Percentiles rank a stretch among this genome's conserved stretches.
phyloP scores from a whole-genome alignment of 1,140 invertebrate genomes.

The Cotesia typhae region DNA sequence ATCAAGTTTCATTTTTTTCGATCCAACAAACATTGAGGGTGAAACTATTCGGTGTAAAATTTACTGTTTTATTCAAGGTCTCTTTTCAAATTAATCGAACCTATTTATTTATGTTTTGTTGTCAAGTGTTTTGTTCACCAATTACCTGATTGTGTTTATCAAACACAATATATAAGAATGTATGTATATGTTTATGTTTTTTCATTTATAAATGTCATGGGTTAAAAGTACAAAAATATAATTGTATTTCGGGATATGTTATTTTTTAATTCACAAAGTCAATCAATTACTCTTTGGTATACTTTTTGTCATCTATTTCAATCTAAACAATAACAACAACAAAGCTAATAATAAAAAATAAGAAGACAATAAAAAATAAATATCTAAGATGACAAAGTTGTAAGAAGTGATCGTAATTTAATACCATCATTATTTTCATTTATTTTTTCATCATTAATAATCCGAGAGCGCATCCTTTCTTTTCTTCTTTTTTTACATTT shows the following conservation, averaged over 20 bases:
- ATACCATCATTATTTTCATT: slow-evolving; percentile 25
- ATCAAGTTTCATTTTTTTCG: background rate
- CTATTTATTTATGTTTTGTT: too few species aligned
- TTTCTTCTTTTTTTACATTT: slow-evolving; percentile 31
- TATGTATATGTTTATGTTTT: too few species aligned
- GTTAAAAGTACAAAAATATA: slow-evolving; percentile 58
- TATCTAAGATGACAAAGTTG: slow-evolving; percentile 36
- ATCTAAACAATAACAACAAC: background rate
- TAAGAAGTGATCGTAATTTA: slow-evolving; percentile 51
- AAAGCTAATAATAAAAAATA: background rate
- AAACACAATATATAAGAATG: too few species aligned
- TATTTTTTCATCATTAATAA: slow-evolving; percentile 6
- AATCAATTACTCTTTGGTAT: too few species aligned
- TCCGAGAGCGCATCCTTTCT: slow-evolving; percentile 16
- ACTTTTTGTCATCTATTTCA: background rate
- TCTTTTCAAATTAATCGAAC: slow-evolving; percentile 4
- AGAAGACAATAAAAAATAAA: slow-evolving; percentile 16
- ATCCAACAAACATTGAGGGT: slow-evolving; percentile 10
- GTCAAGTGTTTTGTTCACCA: too few species aligned
- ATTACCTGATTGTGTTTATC: too few species aligned
- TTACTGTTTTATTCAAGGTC: background rate
- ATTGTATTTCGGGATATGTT: slow-evolving; percentile 49
- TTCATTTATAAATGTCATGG: slow-evolving; percentile 14
- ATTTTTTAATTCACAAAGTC: slow-evolving; percentile 12
- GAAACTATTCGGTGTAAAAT: slow-evolving; percentile 6